Conservation (phyloP, 2,888 invertebrate genomes). For the Eupithecia exiguata region DNA sequence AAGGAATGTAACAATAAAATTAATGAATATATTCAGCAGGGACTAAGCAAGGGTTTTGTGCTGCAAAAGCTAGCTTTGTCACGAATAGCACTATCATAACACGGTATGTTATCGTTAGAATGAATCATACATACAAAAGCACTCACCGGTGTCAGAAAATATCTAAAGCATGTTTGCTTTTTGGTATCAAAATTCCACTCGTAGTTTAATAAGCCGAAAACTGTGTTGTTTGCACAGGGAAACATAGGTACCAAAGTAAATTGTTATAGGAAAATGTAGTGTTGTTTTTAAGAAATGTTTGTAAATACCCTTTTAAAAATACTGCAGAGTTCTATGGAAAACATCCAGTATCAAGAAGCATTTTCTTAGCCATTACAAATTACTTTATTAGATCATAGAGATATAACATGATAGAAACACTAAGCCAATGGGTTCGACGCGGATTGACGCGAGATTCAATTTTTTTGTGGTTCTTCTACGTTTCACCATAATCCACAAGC, state of each 20-base stretch:
- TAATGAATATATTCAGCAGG: background rate
- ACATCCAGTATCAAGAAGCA: background rate
- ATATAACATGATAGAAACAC: too few species aligned
- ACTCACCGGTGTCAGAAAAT: conserved; percentile 6
- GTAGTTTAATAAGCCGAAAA: background rate
- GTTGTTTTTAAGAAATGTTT: background rate
- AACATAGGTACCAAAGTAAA: too few species aligned
- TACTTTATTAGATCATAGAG: too few species aligned
- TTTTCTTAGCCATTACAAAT: background rate
- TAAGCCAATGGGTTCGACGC: too few species aligned
- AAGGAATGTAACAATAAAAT: background rate
- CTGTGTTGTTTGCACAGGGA: background rate
- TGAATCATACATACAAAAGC: conserved; percentile 18
- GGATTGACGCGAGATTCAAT: too few species aligned
- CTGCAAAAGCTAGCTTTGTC: background rate
- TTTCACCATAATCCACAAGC: too few species aligned
- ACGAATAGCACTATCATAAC: background rate
- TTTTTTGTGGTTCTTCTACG: too few species aligned
- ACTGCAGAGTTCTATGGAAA: background rate
- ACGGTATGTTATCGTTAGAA: conserved; percentile 29
- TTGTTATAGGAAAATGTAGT: background rate
- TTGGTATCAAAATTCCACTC: background rate
- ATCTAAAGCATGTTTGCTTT: background rate
- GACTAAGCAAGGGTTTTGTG: background rate
- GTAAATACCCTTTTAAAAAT: background rate